Evolutionary conservation across 2,888 invertebrate species (phyloP).

Genomic region (Hartigia nigra): DNA sequence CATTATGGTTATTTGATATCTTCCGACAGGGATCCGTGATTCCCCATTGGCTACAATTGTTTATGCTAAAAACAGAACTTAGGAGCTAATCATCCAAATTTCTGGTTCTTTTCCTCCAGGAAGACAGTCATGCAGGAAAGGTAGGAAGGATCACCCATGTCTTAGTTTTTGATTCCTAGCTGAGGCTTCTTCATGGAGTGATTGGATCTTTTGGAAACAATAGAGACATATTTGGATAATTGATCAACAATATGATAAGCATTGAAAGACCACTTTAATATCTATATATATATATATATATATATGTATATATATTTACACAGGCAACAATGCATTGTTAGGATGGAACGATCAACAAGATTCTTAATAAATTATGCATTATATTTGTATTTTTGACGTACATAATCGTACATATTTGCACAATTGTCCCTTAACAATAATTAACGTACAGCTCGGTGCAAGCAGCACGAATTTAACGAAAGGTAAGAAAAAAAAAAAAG

Average conservation of each 20-base stretch:
- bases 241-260: not conserved
- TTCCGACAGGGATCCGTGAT: too few species aligned
- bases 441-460: constrained; percentile 46
- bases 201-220: not conserved
- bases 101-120: too few species aligned
- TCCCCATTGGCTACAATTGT: too few species aligned
- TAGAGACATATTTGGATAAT: not conserved
- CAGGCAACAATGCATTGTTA: not conserved
- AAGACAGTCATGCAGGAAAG: too few species aligned
- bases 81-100: too few species aligned
- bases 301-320: not conserved
- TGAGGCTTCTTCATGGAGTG: not conserved
- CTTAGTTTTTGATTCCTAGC: too few species aligned
- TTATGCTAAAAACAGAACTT: too few species aligned
- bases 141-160: too few species aligned
- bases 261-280: not conserved
- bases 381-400: constrained; percentile 47
- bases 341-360: constrained; percentile 4
- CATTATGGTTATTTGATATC: too few species aligned
- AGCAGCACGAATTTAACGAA: constrained; percentile 39
- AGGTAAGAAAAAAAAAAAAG: constrained; percentile 29
- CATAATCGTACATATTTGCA: constrained; percentile 34
- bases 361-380: constrained; percentile 55
- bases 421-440: constrained; percentile 39
- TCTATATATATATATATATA: too few species aligned